Conservation (phyloP, 2,797 vertebrate species). For the Schizopygopsis pylzovi region DNA sequence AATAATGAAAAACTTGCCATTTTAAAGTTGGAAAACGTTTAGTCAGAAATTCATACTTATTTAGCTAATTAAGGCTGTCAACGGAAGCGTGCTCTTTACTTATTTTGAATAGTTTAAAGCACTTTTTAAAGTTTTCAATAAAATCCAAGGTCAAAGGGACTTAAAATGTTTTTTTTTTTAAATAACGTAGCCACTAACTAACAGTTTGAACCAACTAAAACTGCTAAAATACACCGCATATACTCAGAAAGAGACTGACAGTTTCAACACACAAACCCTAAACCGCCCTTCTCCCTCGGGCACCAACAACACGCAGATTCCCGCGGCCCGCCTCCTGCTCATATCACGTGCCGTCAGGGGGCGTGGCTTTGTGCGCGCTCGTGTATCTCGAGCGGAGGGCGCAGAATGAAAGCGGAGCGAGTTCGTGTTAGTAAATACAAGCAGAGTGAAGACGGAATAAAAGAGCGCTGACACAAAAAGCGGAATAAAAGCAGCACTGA, state of each 20-base stretch:
- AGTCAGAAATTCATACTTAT: not conserved
- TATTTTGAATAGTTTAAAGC: not conserved
- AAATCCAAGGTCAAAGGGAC: not conserved
- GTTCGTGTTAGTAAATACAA: conserved; percentile 47
- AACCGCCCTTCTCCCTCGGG: conserved; percentile 39
- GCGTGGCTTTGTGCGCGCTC: conserved; percentile 42
- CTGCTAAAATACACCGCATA: not conserved
- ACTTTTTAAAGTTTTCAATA: not conserved
- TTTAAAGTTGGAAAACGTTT: not conserved
- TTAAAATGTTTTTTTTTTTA: not conserved
- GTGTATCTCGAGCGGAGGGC: conserved; percentile 32
- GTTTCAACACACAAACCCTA: conserved; percentile 15
- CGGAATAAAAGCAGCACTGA: conserved; percentile 42
- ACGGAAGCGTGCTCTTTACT: not conserved
- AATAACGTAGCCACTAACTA: not conserved
- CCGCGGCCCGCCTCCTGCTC: not conserved
- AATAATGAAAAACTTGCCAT: not conserved
- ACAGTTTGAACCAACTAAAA: not conserved
- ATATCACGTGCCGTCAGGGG: conserved; percentile 33
- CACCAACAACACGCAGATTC: not conserved
- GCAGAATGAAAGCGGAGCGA: conserved; percentile 46
- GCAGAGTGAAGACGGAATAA: conserved; percentile 39
- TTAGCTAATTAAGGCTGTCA: not conserved
- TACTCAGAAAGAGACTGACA: not conserved
- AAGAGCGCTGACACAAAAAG: not conserved